Percentiles rank a stretch among this genome's conserved stretches.
These are phyloP conservation scores for Schrankia costaestrigalis DNA, from an alignment of 2,888 invertebrate species.

Conservation along the genomic window DNA sequence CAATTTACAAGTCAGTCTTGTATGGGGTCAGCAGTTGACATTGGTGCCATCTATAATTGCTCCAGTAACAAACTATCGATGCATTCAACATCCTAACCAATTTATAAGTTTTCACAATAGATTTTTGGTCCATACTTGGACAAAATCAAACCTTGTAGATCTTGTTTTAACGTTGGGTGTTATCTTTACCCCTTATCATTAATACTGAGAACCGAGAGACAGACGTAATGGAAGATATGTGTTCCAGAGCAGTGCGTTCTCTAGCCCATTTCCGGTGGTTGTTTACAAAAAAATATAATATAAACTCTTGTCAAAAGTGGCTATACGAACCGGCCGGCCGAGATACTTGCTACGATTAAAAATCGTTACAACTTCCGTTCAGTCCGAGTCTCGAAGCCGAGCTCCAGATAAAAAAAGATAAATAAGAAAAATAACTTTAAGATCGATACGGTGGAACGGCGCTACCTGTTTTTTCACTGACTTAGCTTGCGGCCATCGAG, in stretches of 20 bases:
- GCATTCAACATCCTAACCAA: too few species aligned
- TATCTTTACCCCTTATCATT: conserved; percentile 66
- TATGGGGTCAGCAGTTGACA: conserved; percentile 54
- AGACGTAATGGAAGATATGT: conserved; percentile 76
- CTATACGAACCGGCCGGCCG: conserved; percentile 61
- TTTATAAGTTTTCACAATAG: conserved; percentile 14
- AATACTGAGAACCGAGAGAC: conserved; percentile 63
- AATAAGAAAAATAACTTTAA: conserved; percentile 77
- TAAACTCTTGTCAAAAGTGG: conserved; percentile 65
- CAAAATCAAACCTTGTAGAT: conserved; percentile 40
- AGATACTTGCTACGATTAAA: conserved; percentile 78
- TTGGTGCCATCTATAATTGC: conserved; percentile 41
- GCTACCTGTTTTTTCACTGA: conserved; percentile 76
- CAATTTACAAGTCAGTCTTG: conserved; percentile 50
- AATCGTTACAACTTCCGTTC: conserved; percentile 80
- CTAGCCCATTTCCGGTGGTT: conserved; percentile 75
- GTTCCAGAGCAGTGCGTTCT: conserved; percentile 68
- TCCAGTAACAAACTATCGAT: conserved; percentile 8
- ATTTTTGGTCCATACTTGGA: conserved; percentile 28
- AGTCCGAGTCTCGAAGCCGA: conserved; percentile 62
- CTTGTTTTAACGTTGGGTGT: conserved; percentile 43
- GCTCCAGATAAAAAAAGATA: conserved; percentile 76
- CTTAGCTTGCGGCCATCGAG: conserved; percentile 54
- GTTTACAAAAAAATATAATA: conserved; percentile 71
- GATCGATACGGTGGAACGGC: conserved; percentile 76